phyloP scores from a whole-genome alignment of 2,888 invertebrate genomes.

The Hyles lineata region DNA sequence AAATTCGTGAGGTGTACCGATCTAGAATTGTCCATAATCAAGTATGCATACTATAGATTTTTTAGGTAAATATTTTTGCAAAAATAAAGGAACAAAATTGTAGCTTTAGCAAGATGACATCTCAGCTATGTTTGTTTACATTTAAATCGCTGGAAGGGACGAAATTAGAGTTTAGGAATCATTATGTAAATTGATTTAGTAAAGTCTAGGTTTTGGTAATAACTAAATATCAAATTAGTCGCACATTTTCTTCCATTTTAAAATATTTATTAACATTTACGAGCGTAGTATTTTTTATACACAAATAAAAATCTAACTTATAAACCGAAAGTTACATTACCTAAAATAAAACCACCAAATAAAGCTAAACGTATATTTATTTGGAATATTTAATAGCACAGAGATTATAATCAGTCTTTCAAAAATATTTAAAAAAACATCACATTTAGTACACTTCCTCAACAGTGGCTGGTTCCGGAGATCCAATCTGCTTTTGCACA shows the following conservation, averaged over 20 bases:
- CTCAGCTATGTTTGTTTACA: too few relatives aligned
- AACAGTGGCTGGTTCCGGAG: slow-evolving; percentile 37
- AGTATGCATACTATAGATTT: too few relatives aligned
- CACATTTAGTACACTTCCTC: slow-evolving; percentile 29
- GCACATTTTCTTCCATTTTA: too few relatives aligned
- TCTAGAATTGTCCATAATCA: background rate
- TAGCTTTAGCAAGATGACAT: too few relatives aligned
- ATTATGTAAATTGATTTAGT: too few relatives aligned
- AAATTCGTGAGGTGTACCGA: background rate
- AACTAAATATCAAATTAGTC: too few relatives aligned
- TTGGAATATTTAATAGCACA: slow-evolving; percentile 31
- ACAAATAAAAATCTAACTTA: background rate
- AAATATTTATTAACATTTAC: too few relatives aligned
- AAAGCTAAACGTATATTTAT: slow-evolving; percentile 27
- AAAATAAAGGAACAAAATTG: background rate
- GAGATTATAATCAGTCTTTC: slow-evolving; percentile 60
- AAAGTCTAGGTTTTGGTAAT: too few relatives aligned
- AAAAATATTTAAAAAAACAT: slow-evolving; percentile 35
- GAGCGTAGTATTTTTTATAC: too few relatives aligned
- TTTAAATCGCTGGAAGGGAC: too few relatives aligned
- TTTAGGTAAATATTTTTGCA: background rate
- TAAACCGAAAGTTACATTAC: slow-evolving; percentile 26
- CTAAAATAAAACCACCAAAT: slow-evolving; percentile 40
- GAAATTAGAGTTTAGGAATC: too few relatives aligned
- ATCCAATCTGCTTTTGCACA: slow-evolving; percentile 64